A percentile compares a stretch with the other conserved stretches of the same genome.
These are phyloP conservation scores for Neoarius graeffei DNA, from an alignment of 2,113 vertebrate genomes.

Conservation along the genomic window DNA sequence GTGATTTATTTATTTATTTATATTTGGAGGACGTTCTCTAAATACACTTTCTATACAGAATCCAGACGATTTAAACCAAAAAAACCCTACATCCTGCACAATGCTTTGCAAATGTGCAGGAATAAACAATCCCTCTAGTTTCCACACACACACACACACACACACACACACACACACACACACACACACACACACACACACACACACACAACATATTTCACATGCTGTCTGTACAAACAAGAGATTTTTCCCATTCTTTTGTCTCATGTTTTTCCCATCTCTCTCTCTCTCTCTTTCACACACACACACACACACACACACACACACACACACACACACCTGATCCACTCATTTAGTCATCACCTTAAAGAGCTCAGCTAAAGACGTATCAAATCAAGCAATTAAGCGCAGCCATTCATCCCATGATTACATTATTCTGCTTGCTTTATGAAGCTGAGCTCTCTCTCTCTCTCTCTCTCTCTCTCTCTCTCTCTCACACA, in stretches of 20 bases:
- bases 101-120: background rate
- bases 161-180: background rate
- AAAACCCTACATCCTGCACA: background rate
- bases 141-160: too few relatives aligned
- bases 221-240: background rate
- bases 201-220: slow-evolving; percentile 1
- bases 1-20: background rate
- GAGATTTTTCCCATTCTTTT: slow-evolving; percentile 7
- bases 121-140: background rate
- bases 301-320: background rate
- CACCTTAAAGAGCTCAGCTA: slow-evolving; percentile 36
- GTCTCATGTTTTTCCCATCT: background rate
- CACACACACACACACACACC: background rate
- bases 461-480: background rate
- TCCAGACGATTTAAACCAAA: background rate
- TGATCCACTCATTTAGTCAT: slow-evolving; percentile 32
- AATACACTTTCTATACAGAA: background rate
- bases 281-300: background rate
- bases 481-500: background rate
- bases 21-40: background rate
- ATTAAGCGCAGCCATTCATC: slow-evolving; percentile 38
- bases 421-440: slow-evolving; percentile 46
- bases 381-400: slow-evolving; percentile 38
- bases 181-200: background rate
- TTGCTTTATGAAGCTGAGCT: slow-evolving; percentile 18